A percentile compares a stretch with the other conserved stretches of the same genome.
These are phyloP conservation scores for Crocuta crocuta DNA, from an alignment of 2,113 vertebrate species.

Conservation along the genomic window DNA sequence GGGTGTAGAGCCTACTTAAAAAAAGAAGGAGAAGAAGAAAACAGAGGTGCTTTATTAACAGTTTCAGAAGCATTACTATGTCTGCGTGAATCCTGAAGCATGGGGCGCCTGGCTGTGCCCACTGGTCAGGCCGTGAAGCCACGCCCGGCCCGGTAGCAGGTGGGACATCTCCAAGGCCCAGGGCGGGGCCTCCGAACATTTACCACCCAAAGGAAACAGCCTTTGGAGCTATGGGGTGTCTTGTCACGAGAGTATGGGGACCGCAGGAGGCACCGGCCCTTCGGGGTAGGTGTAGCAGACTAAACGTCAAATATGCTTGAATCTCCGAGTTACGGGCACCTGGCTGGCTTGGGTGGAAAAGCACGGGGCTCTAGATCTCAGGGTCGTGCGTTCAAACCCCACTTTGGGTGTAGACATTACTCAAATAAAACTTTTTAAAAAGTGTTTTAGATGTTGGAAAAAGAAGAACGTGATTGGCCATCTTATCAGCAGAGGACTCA, in stretches of 20 bases:
- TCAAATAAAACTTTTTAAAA: no score
- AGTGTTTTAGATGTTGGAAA: not conserved
- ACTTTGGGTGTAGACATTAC: no score
- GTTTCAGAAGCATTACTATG: not conserved
- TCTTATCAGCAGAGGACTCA: not conserved
- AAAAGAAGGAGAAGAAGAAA: rapidly evolving
- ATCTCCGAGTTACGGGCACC: no score
- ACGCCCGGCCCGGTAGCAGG: not conserved
- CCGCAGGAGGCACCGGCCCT: not conserved
- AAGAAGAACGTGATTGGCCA: not conserved
- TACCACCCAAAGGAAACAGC: not conserved
- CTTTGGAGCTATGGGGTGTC: not conserved
- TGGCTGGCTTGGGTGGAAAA: no score
- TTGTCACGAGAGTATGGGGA: not conserved
- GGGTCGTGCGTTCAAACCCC: no score
- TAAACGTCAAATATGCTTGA: rapidly evolving
- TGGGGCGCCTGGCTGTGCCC: not conserved
- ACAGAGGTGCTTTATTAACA: no score
- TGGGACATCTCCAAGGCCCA: no score
- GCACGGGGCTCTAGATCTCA: no score
- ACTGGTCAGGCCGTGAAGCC: not conserved
- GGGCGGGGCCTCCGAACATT: not conserved
- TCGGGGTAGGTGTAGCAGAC: rapidly evolving
- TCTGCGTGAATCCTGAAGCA: rapidly evolving
- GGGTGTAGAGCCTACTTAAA: no score